Evolutionary conservation across 2,888 invertebrate genomes (phyloP), one percentile per base, ranked within the genome.

Genomic region (Folsomia candida): DNA sequence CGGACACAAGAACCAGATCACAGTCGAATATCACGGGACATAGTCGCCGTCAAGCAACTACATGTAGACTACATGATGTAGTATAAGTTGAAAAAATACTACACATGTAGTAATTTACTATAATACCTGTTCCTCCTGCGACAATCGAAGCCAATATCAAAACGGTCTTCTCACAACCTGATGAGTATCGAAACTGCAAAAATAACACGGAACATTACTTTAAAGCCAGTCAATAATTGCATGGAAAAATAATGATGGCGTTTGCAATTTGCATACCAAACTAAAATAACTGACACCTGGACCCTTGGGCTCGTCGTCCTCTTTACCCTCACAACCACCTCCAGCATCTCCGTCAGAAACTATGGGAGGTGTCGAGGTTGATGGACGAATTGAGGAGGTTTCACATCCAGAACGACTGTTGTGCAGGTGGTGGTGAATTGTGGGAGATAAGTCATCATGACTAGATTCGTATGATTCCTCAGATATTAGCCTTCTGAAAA

Each of bases 101-200:
- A n/a, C n/a, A n/a, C n/a, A n/a, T n/a, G n/a, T n/a, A n/a, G n/a
- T n/a, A n/a, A n/a, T n/a, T n/a, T n/a, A n/a, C n/a, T n/a, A n/a
- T n/a, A n/a, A 54, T 6, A 1, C 74, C 74, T 14, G 69, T 74
- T 18, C 65, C 11, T 0, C 37, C 37, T 0, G 73, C 64, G 1
- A 70, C 11, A 1, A 67, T 4, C 1, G 70, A 54, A 1, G 69
- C 73, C 0, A 73, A 6, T 3, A 73, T 1, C 3, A 75, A 26
- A 14, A 75, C 26, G 0, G 73, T 20, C 14, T 69, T 73, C 20
- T 75, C 75, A 0, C 73, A 71, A 58, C 66, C 58, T 9, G 18
- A 71, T 2, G 75, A 67, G 62, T 71, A 75, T 0, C 75, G 71
- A 65, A 71, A 75, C 75, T 75, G 59, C 6, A 68, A 72, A 58